phyloP scores from a whole-genome alignment of 2,113 vertebrate genomes.

The Passerina amoena region DNA sequence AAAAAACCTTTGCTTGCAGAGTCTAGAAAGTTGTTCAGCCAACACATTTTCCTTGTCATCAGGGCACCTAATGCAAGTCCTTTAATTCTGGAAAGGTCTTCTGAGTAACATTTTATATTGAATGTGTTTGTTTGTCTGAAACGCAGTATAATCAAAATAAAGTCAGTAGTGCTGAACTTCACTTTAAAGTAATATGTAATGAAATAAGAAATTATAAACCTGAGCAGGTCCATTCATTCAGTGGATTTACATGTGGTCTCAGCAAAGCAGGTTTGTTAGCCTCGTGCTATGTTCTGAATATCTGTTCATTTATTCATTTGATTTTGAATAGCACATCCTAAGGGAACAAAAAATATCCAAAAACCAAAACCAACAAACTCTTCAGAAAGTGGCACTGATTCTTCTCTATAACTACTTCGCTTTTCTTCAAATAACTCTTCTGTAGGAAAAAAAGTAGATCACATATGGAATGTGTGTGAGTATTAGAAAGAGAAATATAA shows the following conservation, averaged over 20 bases:
- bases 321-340: not conserved
- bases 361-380: not conserved
- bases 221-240: not conserved
- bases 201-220: not conserved
- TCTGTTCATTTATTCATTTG: not conserved
- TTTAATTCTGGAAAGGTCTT: not conserved
- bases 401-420: not conserved
- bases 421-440: not conserved
- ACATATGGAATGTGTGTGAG: not conserved
- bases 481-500: not conserved
- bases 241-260: not conserved
- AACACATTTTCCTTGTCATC: not conserved
- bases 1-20: not conserved
- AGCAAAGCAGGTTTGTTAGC: not conserved
- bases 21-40: not conserved
- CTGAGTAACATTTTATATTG: not conserved
- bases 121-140: not conserved
- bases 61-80: accelerated
- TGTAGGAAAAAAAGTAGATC: not conserved
- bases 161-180: not conserved
- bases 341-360: not conserved
- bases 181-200: not conserved
- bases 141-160: not conserved
- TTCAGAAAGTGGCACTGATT: not conserved
- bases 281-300: not conserved